Evolutionary conservation across 2,113 vertebrate genomes (phyloP), one percentile per base, ranked within the genome.

Genomic region (Brachirus orientalis): DNA sequence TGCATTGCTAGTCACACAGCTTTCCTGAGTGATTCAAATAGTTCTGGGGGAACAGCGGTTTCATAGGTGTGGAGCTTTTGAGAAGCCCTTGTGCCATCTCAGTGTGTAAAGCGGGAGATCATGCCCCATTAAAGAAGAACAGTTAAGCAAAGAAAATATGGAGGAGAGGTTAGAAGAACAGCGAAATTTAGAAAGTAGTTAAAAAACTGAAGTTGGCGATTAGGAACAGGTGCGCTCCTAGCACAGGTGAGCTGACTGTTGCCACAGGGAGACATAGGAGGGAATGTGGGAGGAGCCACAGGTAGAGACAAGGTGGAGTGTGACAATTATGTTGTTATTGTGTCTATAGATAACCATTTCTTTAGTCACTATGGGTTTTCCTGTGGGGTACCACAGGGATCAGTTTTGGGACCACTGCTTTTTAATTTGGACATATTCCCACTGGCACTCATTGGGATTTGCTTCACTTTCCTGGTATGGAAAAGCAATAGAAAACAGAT

Each of bases 1-100:
- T 81, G 72, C 63, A 56, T 67, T 80, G 52, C 79, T 75, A 48
- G 82, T 80, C 65, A 75, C 77, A 73, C 69, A 18, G 74, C 45
- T 71, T 61, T 78, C 79, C 63, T 3, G 4, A 60, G 72, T 76
- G 75, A 66, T 74, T 13, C n/a, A n/a, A n/a, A 7, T 16, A 16
- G 41, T n/a, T n/a, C n/a, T n/a, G 38, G 68, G 53, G 70, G 45
- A 81, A 66, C 79, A 80, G 75, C 79, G 52, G 81, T 44, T 82
- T 8, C 69, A 55, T 37, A 45, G 48, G 45, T 63, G 62, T 35
- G 18, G 45, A 54, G 46, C 22, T 52, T 57, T 18, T 5, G 37
- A 51, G 43, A 52, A 48, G 44, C 14, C 3, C 44, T 51, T 41
- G 36, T 67, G 33, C 44, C 45, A 17, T 40, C 36, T 38, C 57